Percentiles rank a stretch among this genome's conserved stretches.
Evolutionary conservation across 1,140 invertebrate genomes (phyloP).

Genomic region (Penaeus japonicus): DNA sequence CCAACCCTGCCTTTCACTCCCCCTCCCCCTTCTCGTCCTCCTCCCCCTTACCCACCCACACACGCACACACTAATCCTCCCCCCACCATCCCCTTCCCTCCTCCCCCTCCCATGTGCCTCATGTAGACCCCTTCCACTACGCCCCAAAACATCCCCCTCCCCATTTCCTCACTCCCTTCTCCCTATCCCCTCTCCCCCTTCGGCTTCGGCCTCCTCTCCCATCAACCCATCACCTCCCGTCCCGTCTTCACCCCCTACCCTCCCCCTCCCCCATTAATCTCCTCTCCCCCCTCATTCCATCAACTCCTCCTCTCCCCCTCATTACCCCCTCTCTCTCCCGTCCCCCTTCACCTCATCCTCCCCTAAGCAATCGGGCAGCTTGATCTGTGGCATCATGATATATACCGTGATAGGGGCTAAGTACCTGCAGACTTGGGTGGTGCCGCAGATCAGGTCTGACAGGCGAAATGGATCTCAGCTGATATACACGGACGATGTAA

Average conservation of each 20-base stretch:
- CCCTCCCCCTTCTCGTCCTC: background rate
- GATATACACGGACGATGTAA: background rate
- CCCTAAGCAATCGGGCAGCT: background rate
- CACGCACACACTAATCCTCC: background rate
- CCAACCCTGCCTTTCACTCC: background rate
- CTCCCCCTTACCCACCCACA: background rate
- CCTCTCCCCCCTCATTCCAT: too few species aligned
- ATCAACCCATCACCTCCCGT: too few species aligned
- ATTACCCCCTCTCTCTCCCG: too few species aligned
- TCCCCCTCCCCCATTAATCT: too few species aligned
- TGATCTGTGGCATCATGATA: background rate
- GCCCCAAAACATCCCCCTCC: too few species aligned
- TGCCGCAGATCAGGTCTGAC: background rate
- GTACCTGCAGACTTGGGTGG: background rate
- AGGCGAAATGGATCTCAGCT: background rate
- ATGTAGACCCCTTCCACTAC: too few species aligned
- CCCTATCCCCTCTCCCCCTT: too few species aligned
- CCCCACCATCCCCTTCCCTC: too few species aligned
- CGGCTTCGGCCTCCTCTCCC: too few species aligned
- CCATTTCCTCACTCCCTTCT: too few species aligned
- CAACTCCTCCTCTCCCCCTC: too few species aligned
- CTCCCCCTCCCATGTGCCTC: background rate
- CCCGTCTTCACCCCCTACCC: too few species aligned
- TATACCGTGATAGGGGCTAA: constrained; percentile 1
- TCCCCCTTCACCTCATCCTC: background rate